phyloP scores from a whole-genome alignment of 2,113 vertebrate species.

The Pogonocichla stellata region DNA sequence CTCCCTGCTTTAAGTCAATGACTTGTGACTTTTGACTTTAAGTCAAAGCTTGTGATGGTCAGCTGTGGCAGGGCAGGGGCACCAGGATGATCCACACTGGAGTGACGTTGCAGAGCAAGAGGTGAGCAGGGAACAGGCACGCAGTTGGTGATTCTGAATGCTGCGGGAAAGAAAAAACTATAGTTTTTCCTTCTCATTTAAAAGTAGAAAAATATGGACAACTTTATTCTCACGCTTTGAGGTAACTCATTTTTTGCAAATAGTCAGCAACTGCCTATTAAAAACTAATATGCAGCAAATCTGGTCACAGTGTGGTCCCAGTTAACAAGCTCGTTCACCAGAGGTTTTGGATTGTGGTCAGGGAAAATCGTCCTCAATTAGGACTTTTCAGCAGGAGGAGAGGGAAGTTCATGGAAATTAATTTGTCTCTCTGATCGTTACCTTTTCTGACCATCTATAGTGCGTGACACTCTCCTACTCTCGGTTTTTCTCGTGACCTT shows the following conservation, averaged over 20 bases:
- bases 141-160: background rate
- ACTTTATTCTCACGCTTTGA: background rate
- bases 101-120: accelerated
- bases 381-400: background rate
- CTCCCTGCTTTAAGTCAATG: background rate
- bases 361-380: background rate
- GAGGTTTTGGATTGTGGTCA: slow-evolving; percentile 5
- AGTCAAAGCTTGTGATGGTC: accelerated
- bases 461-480: background rate
- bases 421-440: background rate
- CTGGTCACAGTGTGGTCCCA: background rate
- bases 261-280: slow-evolving; percentile 13
- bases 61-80: background rate
- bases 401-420: background rate
- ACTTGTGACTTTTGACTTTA: too few species aligned
- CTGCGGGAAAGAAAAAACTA: background rate
- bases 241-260: slow-evolving; percentile 21
- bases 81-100: accelerated
- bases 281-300: background rate
- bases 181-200: background rate
- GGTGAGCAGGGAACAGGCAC: background rate
- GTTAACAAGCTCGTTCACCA: background rate
- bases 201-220: background rate
- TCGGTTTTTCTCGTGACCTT: background rate
- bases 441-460: background rate